Conservation (phyloP, 2,888 invertebrate genomes). For the Eilema caniola region DNA sequence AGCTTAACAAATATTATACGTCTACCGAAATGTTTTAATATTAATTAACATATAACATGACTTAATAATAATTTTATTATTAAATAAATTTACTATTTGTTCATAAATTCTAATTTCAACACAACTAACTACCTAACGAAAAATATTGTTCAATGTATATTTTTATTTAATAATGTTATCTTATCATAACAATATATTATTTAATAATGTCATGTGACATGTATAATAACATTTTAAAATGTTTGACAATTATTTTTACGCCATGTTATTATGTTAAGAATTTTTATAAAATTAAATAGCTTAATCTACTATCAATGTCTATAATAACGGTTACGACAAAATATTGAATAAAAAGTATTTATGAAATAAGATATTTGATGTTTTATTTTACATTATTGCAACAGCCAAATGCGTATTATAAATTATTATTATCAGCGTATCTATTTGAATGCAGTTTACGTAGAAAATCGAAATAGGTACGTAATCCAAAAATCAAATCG, state of each 20-base stretch:
- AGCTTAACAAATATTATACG: constrained; percentile 38
- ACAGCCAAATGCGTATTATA: constrained; percentile 11
- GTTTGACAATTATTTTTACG: constrained; percentile 32
- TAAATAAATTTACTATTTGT: background rate
- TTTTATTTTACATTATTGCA: constrained; percentile 60
- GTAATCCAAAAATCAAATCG: too few species aligned
- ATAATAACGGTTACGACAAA: constrained; percentile 61
- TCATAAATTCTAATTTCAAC: background rate
- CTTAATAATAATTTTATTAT: constrained; percentile 24
- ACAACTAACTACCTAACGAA: background rate
- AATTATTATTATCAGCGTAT: background rate
- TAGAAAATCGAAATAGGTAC: too few species aligned
- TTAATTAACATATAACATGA: constrained; percentile 33
- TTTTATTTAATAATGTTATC: constrained; percentile 1
- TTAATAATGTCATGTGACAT: background rate
- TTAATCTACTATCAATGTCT: constrained; percentile 52
- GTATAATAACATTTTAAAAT: background rate
- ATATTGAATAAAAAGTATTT: constrained; percentile 81
- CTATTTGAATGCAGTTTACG: background rate
- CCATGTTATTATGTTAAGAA: constrained; percentile 44
- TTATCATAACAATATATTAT: background rate
- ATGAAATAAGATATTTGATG: constrained; percentile 72
- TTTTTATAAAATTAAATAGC: constrained; percentile 49
- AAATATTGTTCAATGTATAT: background rate
- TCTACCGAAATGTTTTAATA: constrained; percentile 38